Base-by-base conservation (phyloP, 2,888 invertebrate genomes). In the Callinectes sapidus region DNA sequence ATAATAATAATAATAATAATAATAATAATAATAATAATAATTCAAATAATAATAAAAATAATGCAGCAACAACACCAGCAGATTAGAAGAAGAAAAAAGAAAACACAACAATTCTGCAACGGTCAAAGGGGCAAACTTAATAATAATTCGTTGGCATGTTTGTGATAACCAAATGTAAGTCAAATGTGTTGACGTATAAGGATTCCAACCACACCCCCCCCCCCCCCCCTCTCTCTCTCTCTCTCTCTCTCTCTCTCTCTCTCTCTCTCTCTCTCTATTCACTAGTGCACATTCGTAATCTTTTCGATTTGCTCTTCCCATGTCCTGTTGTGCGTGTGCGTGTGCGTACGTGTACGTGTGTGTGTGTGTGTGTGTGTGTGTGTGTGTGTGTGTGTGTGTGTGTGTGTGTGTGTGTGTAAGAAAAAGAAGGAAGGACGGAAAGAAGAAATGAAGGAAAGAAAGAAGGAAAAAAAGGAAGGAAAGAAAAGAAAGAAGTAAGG, bases 201-300 rank as follows among this genome's bases (percentile, higher is more conserved):
- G 61, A 61, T 18, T 61, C 61, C 13, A 3, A 8, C 55, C 13
- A 3, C 13, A 3, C 13, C 55, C 13, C 55, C 13, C 55, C 13
- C 18, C 10, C 61, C 18, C 61, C 10, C 18, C 10, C 61, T 61
- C 61, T 61, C 61, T 61, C 61, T 61, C 61, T 61, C 61, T 61
- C 61, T 61, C 61, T 61, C 61, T 61, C 61, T 61, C 61, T 61
- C 61, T 61, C 61, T 61, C 61, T 61, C 61, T 61, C 61, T 61
- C 61, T 61, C 61, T 61, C 61, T 61, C 61, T 61, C 61, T 61
- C 55, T 55, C 55, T 55, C 55, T 55, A 3, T 55, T 55, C 61
- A 8, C 61, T 23, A 10, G 18, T 0, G 8, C 48, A 18, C 23
- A 61, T 0, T 61, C 61, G 18, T 23, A 16, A 61, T 18, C 61